A percentile compares a stretch with the other conserved stretches of the same genome.
Conservation (phyloP, 2,797 vertebrate genomes). For the Clamator glandarius region DNA sequence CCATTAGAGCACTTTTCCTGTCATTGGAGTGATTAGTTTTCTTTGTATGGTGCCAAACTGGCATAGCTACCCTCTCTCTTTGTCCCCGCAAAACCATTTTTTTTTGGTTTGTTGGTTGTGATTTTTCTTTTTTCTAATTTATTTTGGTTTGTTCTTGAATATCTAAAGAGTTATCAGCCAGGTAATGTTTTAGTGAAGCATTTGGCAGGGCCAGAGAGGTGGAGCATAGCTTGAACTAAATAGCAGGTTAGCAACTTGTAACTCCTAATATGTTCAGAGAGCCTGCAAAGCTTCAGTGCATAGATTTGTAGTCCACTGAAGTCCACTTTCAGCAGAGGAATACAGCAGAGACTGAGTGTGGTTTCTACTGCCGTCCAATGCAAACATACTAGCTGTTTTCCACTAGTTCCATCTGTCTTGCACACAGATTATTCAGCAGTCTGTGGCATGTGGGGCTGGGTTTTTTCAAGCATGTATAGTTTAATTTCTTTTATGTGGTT, state of each 20-base stretch:
- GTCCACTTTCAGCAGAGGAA: neutral
- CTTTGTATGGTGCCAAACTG: neutral
- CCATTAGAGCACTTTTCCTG: neutral
- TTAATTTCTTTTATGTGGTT: slow-evolving; percentile 16
- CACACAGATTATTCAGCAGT: neutral
- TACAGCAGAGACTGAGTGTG: neutral
- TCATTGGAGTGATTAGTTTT: neutral
- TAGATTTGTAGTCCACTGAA: neutral
- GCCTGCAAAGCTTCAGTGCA: neutral
- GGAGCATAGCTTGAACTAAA: neutral
- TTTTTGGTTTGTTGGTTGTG: neutral
- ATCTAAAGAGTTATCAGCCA: neutral
- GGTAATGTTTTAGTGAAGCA: neutral
- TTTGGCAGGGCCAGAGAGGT: neutral
- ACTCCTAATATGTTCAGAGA: neutral
- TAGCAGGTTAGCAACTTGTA: neutral
- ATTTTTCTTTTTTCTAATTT: neutral
- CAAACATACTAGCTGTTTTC: neutral
- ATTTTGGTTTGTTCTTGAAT: neutral
- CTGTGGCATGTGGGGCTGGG: rapidly evolving
- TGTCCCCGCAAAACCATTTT: neutral
- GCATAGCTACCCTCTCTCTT: neutral
- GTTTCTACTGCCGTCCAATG: neutral
- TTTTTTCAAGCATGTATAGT: neutral
- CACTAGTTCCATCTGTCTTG: slow-evolving; percentile 7